Evolutionary conservation across 2,888 invertebrate genomes (phyloP).

Genomic region (Malthinus flaveolus): DNA sequence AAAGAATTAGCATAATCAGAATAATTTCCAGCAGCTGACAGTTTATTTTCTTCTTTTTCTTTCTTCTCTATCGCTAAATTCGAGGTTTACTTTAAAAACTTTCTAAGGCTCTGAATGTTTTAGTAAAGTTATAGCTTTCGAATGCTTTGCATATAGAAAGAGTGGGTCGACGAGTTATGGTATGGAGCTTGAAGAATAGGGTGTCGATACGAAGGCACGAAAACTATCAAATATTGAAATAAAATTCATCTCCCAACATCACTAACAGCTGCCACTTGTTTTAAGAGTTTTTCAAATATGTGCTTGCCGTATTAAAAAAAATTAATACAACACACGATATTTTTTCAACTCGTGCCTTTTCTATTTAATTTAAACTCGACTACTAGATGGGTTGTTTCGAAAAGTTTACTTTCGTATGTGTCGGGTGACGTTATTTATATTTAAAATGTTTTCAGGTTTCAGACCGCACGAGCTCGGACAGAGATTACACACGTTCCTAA

Average conservation of each 20-base stretch:
- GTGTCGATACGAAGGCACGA: constrained; percentile 48
- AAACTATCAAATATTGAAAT: constrained; percentile 59
- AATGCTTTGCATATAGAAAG: constrained; percentile 56
- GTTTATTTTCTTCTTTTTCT: constrained; percentile 62
- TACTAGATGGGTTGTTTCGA: neutral
- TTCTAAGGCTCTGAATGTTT: constrained; percentile 55
- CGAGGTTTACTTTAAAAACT: constrained; percentile 49
- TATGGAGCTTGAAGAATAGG: constrained; percentile 36
- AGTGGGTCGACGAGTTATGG: constrained; percentile 36
- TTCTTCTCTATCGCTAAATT: constrained; percentile 41
- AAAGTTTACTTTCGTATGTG: neutral
- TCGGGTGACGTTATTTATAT: constrained; percentile 9
- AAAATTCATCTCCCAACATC: constrained; percentile 58
- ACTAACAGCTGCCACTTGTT: constrained; percentile 57
- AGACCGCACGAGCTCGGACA: constrained; percentile 28
- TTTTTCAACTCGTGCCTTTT: too few relatives aligned
- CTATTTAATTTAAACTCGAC: too few relatives aligned
- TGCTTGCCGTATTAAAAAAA: constrained; percentile 55
- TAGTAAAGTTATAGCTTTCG: constrained; percentile 54
- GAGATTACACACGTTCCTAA: constrained; percentile 29
- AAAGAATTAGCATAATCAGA: constrained; percentile 66
- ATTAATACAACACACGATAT: constrained; percentile 16
- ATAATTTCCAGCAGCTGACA: constrained; percentile 66
- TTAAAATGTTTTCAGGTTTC: constrained; percentile 22
- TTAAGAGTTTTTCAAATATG: constrained; percentile 57